Evolutionary conservation across 2,113 vertebrate genomes (phyloP).

Genomic region (Agapornis roseicollis): DNA sequence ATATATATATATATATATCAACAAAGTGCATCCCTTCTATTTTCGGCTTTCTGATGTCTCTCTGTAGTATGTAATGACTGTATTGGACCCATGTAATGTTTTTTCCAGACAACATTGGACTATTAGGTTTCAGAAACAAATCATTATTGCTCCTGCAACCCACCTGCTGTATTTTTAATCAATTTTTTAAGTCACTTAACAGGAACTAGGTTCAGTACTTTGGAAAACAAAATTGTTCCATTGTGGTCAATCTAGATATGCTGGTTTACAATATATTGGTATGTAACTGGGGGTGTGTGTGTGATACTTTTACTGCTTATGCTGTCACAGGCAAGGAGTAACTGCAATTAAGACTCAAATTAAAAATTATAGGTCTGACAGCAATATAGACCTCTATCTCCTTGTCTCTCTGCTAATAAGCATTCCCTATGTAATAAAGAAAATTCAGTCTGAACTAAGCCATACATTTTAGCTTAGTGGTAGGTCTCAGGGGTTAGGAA

Average conservation of each 20-base stretch:
- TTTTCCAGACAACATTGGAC: not conserved
- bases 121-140: not conserved
- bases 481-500: not conserved
- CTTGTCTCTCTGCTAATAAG: not conserved
- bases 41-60: not conserved
- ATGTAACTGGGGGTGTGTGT: fast-evolving
- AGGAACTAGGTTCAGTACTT: not conserved
- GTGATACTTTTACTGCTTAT: not conserved
- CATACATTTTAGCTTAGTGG: not conserved
- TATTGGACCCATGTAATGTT: not conserved
- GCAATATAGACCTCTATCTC: not conserved
- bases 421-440: not conserved
- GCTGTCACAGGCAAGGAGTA: not conserved
- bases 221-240: not conserved
- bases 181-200: not conserved
- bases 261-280: not conserved
- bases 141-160: not conserved
- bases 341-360: not conserved
- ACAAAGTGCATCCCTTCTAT: not conserved
- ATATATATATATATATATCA: not conserved
- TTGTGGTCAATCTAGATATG: not conserved
- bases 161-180: not conserved
- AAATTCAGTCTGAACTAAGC: not conserved
- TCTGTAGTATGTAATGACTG: not conserved
- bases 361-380: not conserved